Base-by-base conservation (phyloP, 2,888 invertebrate genomes). In the Thymelicus lineola region DNA sequence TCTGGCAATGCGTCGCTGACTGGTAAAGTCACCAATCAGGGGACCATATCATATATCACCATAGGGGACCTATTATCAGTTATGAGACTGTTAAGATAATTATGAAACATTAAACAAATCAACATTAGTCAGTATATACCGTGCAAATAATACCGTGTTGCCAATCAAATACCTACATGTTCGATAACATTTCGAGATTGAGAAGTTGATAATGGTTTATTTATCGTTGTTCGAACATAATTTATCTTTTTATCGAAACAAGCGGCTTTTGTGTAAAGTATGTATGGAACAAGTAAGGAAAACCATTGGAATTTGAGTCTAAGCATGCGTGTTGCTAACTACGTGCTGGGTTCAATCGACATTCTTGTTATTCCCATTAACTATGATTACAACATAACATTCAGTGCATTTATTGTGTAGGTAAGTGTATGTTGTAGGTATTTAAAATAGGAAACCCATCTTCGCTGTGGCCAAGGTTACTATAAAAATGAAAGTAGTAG, bases 171-270 rank as follows among this genome's bases (percentile, higher is more conserved):
- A n/a, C n/a, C n/a, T n/a, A n/a, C 5, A 59, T 20, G 50, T 58
- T 48, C 36, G 66, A 66, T 66, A 59, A 66, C 14, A 36, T 42
- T 59, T 66, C 38, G 55, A 59, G 66, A 66, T 66, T 66, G 50
- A 66, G 66, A 59, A 58, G 20, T 45, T 17, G 65, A 65, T 66
- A 66, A 60, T 66, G 42, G 17, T 6, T 66, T 38, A 53, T 60
- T 66, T 66, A 66, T 66, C 50, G 60, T 50, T 60, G 66, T 60
- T 66, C 50, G 36, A 60, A 66, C 60, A 66, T 60, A 38, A 53
- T 12, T 59, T 66, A 66, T 60, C 50, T 28, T n/a, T 42, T 59
- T 60, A 66, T 66, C 66, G 38, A n/a, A 3, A 38, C 38, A 36
- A 28, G 59, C 66, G 60, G 50, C 60, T 50, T 66, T 60, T 66